Evolutionary conservation across 1,140 invertebrate genomes (phyloP).

Genomic region (Drosophila seguyi): DNA sequence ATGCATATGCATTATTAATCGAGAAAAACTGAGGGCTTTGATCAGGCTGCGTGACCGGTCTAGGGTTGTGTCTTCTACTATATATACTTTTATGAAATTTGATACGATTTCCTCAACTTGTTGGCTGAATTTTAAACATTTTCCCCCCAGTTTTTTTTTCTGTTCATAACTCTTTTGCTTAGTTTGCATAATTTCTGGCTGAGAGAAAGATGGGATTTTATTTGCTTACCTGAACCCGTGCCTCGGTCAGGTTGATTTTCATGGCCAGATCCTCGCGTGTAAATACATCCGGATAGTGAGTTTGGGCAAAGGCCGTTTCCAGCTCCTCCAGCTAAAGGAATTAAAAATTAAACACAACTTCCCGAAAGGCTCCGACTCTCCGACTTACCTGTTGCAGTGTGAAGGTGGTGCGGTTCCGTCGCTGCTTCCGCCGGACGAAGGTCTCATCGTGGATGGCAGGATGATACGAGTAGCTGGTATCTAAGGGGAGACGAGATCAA

Average conservation of each 20-base stretch:
- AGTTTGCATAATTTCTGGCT: conserved; percentile 62
- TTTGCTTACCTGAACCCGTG: conserved; percentile 95
- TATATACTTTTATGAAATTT: conserved; percentile 73
- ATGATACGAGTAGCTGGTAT: conserved; percentile 95
- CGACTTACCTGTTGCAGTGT: conserved; percentile 95
- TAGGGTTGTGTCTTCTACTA: conserved; percentile 37
- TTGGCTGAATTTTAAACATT: conserved; percentile 26
- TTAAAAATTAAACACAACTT: conserved; percentile 61
- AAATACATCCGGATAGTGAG: conserved; percentile 99
- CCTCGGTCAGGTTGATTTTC: conserved; percentile 99
- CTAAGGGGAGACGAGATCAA: conserved; percentile 86
- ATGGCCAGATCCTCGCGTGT: conserved; percentile 98
- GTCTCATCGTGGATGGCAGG: conserved; percentile 98
- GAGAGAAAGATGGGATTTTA: conserved; percentile 1
- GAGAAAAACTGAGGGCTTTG: conserved; percentile 52
- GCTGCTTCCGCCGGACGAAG: conserved; percentile 97
- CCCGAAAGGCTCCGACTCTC: neutral
- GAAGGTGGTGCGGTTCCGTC: conserved; percentile 98
- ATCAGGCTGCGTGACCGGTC: conserved; percentile 71
- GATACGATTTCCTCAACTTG: conserved; percentile 70
- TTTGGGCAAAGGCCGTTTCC: conserved; percentile 98
- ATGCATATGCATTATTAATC: conserved; percentile 83
- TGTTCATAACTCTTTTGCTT: conserved; percentile 22
- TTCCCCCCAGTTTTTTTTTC: neutral
- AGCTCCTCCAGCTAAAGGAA: conserved; percentile 93